Conservation (phyloP, 2,113 vertebrate genomes). For the Amphiprion ocellaris region DNA sequence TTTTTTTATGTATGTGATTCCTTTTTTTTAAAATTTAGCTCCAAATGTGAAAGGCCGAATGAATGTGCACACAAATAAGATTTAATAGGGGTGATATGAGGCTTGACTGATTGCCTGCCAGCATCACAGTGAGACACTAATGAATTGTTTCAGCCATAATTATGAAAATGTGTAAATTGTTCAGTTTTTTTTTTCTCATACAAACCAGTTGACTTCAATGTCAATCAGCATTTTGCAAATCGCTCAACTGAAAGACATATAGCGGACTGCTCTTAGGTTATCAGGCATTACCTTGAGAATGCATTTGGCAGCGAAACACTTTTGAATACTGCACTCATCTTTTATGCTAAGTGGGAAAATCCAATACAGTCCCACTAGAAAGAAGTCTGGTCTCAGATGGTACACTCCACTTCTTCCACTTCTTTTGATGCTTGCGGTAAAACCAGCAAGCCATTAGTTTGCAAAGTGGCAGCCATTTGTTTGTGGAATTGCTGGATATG, state of each 20-base stretch:
- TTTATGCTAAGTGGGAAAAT: too few relatives aligned
- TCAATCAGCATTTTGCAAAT: background rate
- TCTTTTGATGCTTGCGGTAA: background rate
- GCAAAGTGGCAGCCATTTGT: background rate
- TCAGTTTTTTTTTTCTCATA: background rate
- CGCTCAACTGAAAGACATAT: too few relatives aligned
- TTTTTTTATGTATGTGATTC: slow-evolving; percentile 23
- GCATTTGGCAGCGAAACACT: too few relatives aligned
- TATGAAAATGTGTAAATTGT: slow-evolving; percentile 53
- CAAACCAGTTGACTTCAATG: background rate
- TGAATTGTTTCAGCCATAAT: slow-evolving; percentile 61
- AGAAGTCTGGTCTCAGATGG: too few relatives aligned
- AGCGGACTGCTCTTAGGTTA: too few relatives aligned
- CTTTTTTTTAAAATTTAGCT: slow-evolving; percentile 44
- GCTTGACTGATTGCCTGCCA: slow-evolving; percentile 67
- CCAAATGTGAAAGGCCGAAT: slow-evolving; percentile 46
- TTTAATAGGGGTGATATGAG: slow-evolving; percentile 62
- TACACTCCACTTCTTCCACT: too few relatives aligned
- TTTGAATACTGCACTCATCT: too few relatives aligned
- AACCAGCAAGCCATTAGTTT: background rate
- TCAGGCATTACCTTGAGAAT: too few relatives aligned
- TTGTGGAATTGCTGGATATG: background rate
- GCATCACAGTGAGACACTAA: slow-evolving; percentile 37
- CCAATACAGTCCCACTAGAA: too few relatives aligned
- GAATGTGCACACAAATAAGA: slow-evolving; percentile 51